Conservation (phyloP, 2,113 vertebrate species). For the Myiozetetes cayanensis region DNA sequence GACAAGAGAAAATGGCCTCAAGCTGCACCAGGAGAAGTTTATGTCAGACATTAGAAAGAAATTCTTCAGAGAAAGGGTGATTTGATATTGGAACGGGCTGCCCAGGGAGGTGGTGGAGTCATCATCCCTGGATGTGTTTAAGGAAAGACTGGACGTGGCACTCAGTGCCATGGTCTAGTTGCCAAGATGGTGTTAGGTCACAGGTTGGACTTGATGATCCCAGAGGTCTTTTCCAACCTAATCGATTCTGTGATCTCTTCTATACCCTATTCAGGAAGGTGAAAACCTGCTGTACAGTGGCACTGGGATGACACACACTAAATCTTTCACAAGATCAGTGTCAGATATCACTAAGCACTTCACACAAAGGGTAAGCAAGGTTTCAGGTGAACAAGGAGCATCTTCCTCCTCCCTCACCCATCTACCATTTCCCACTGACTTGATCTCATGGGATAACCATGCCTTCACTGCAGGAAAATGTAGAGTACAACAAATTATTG, state of each 20-base stretch:
- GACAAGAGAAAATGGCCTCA: background rate
- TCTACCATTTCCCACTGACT: background rate
- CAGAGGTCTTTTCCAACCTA: background rate
- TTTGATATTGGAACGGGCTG: background rate
- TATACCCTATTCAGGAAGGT: background rate
- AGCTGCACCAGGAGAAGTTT: background rate
- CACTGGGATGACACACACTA: background rate
- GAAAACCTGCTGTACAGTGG: background rate
- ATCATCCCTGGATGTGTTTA: background rate
- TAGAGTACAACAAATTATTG: background rate
- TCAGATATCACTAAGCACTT: background rate
- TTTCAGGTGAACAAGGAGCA: background rate
- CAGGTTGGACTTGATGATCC: background rate
- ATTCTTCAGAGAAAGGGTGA: background rate
- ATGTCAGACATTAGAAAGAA: background rate
- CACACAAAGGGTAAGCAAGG: background rate
- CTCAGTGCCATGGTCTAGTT: background rate
- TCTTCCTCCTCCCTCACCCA: background rate
- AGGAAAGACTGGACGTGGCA: background rate
- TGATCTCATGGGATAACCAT: background rate
- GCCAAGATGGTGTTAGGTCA: fast-evolving
- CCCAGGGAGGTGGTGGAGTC: background rate
- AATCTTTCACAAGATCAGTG: background rate
- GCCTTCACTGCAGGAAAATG: background rate
- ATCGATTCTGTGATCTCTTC: background rate